Evolutionary conservation across 2,888 invertebrate genomes (phyloP).

Genomic region (Craniophora ligustri): DNA sequence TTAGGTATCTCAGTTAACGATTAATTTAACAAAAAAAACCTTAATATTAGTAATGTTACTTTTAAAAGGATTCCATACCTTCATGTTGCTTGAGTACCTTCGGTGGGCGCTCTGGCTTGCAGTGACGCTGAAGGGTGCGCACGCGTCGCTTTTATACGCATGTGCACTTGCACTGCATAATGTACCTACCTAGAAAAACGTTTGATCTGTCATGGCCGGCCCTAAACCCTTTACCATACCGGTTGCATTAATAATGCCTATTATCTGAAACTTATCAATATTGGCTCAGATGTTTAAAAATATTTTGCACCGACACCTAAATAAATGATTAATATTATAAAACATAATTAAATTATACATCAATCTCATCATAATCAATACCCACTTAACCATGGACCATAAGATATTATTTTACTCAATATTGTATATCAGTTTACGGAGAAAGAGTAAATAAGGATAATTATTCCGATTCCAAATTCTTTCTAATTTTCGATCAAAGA

Average conservation of each 20-base stretch:
- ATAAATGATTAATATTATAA: too few species aligned
- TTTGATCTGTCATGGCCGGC: constrained; percentile 68
- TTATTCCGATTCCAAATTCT: too few species aligned
- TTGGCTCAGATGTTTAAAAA: constrained; percentile 38
- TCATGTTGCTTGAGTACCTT: constrained; percentile 77
- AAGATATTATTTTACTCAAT: too few species aligned
- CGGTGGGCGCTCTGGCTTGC: constrained; percentile 66
- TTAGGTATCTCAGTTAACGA: background rate
- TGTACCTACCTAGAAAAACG: constrained; percentile 73
- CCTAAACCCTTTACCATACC: constrained; percentile 72
- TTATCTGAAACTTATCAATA: constrained; percentile 45
- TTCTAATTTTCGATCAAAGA: too few species aligned
- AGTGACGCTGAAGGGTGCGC: constrained; percentile 74
- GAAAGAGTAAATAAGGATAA: too few species aligned
- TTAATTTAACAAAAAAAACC: background rate
- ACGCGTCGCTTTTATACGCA: constrained; percentile 76
- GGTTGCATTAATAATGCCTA: constrained; percentile 53
- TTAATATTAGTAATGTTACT: background rate
- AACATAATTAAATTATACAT: too few species aligned
- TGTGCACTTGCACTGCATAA: constrained; percentile 51
- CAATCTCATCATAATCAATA: too few species aligned
- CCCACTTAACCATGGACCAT: too few species aligned
- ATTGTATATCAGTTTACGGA: too few species aligned
- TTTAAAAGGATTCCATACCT: constrained; percentile 65
- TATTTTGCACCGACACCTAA: too few species aligned